phyloP scores from a whole-genome alignment of 2,113 vertebrate species.

The Cinclus cinclus region DNA sequence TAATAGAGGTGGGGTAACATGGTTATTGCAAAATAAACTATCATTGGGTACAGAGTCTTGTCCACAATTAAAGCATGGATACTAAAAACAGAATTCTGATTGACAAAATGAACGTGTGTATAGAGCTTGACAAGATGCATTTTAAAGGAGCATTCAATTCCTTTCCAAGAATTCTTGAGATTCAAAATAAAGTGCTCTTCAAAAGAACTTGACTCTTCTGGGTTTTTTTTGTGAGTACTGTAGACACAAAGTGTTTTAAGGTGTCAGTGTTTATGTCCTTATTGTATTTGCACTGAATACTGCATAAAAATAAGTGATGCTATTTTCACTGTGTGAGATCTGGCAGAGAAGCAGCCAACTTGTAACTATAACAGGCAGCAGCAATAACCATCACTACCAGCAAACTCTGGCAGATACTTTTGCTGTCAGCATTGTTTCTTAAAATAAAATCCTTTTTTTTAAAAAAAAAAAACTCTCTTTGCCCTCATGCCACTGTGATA shows the following conservation, averaged over 20 bases:
- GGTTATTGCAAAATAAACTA: slow-evolving; percentile 21
- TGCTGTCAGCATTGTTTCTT: neutral
- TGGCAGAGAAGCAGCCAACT: neutral
- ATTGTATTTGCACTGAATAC: neutral
- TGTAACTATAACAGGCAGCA: neutral
- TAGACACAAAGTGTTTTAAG: neutral
- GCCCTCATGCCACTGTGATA: neutral
- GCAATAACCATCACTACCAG: neutral
- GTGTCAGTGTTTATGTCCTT: neutral
- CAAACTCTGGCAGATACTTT: neutral
- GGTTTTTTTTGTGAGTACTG: neutral
- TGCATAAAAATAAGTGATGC: neutral
- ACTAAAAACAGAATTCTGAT: neutral
- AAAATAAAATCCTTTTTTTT: neutral
- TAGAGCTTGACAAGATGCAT: neutral
- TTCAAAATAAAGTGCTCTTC: neutral
- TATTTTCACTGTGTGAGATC: slow-evolving; percentile 20
- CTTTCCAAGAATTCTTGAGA: neutral
- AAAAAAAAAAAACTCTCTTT: neutral
- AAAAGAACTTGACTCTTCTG: neutral
- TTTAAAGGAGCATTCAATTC: neutral
- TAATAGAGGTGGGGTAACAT: neutral
- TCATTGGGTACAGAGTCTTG: neutral
- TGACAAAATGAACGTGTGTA: neutral
- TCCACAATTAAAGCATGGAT: slow-evolving; percentile 36